Evolutionary conservation across 2,797 vertebrate genomes (phyloP).

Genomic region (Fistularia tabacaria): DNA sequence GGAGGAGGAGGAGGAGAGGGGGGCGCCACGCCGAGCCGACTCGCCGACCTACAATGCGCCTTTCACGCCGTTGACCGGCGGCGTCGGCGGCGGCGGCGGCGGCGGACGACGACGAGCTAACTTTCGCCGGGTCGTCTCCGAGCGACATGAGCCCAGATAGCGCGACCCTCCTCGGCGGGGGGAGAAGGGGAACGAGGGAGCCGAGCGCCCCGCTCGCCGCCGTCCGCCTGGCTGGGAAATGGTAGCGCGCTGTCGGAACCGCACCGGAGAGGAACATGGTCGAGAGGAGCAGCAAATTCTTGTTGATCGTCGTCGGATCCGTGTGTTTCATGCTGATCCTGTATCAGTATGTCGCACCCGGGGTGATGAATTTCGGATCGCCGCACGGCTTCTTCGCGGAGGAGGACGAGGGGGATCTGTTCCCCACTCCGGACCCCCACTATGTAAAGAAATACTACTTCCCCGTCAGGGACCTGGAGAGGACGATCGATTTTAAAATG

Average conservation of each 20-base stretch:
- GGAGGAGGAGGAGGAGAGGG: too few relatives aligned
- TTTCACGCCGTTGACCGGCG: too few relatives aligned
- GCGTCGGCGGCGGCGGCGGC: too few relatives aligned
- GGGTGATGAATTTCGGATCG: slow-evolving; percentile 90
- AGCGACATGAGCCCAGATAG: slow-evolving; percentile 43
- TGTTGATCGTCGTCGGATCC: slow-evolving; percentile 94
- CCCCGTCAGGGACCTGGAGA: slow-evolving; percentile 90
- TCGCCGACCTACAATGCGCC: too few relatives aligned
- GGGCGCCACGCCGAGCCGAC: too few relatives aligned
- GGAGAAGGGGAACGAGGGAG: slow-evolving; percentile 69
- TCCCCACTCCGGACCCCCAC: slow-evolving; percentile 80
- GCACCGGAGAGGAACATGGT: slow-evolving; percentile 94
- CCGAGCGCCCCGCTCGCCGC: too few relatives aligned
- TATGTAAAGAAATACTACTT: slow-evolving; percentile 99
- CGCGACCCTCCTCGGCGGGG: slow-evolving; percentile 61
- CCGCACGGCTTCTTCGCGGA: too few relatives aligned
- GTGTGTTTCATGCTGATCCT: slow-evolving; percentile 98
- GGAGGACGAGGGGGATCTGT: too few relatives aligned
- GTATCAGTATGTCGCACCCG: slow-evolving; percentile 98
- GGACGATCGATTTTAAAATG: slow-evolving; percentile 92
- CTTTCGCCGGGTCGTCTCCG: too few relatives aligned
- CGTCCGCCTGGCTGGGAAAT: slow-evolving; percentile 63
- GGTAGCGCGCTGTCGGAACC: slow-evolving; percentile 86
- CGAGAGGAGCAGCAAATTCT: slow-evolving; percentile 98
- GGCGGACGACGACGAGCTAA: too few relatives aligned